Evolutionary conservation across 2,113 vertebrate genomes (phyloP).

Genomic region (Myrmecobius fasciatus): DNA sequence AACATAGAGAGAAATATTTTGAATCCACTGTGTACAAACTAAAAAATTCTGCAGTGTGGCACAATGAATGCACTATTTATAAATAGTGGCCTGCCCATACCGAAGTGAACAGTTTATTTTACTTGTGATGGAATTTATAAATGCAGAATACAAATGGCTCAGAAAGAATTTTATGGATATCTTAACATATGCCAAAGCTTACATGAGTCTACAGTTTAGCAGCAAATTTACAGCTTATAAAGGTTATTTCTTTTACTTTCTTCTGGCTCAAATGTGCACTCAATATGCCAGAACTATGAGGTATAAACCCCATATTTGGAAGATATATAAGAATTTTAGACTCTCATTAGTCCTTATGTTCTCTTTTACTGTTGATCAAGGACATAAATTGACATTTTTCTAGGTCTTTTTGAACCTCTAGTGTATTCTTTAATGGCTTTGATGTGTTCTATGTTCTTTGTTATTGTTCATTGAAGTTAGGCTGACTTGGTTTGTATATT

Average conservation of each 20-base stretch:
- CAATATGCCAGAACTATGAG: conserved; percentile 18
- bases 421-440: conserved; percentile 6
- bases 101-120: conserved; percentile 69
- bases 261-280: conserved; percentile 28
- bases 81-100: conserved; percentile 68
- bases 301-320: not conserved
- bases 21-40: conserved; percentile 55
- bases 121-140: conserved; percentile 71
- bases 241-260: not conserved
- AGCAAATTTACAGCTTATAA: conserved; percentile 4
- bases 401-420: conserved; percentile 30
- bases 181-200: conserved; percentile 43
- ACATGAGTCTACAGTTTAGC: conserved; percentile 9
- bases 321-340: conserved; percentile 3
- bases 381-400: conserved; percentile 12
- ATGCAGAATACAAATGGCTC: conserved; percentile 63
- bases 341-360: not conserved
- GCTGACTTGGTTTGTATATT: not conserved
- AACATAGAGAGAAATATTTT: conserved; percentile 67
- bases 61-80: conserved; percentile 67
- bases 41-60: conserved; percentile 55
- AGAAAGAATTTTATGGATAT: conserved; percentile 60
- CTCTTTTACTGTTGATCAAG: conserved; percentile 7
- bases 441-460: not conserved
- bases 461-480: not conserved